These are phyloP conservation scores for Tiliqua scincoides DNA, from an alignment of 2,113 vertebrate genomes.

Conservation along the genomic window DNA sequence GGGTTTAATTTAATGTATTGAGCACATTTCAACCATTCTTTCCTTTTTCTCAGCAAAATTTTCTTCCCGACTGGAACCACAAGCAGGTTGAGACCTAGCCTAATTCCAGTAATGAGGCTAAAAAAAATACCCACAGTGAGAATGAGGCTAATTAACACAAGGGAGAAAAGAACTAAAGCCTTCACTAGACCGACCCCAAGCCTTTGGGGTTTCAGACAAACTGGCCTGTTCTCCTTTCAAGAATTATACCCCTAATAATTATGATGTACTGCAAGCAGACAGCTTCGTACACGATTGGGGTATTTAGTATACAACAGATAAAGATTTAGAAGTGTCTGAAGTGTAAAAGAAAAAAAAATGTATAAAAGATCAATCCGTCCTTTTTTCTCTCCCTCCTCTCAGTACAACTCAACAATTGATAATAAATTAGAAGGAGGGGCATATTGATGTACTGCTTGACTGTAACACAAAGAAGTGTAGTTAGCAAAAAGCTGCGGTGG, in stretches of 20 bases:
- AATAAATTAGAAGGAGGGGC: constrained; percentile 93
- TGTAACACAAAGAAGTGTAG: constrained; percentile 96
- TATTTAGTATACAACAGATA: constrained; percentile 59
- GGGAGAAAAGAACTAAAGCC: constrained; percentile 38
- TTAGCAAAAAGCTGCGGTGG: constrained; percentile 93
- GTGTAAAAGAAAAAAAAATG: constrained; percentile 19
- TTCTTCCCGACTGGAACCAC: constrained; percentile 37
- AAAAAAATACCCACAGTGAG: constrained; percentile 1
- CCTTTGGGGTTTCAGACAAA: constrained; percentile 57
- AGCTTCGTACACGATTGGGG: constrained; percentile 30
- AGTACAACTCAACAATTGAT: constrained; percentile 88
- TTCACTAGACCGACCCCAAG: constrained; percentile 25
- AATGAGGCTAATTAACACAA: constrained; percentile 30
- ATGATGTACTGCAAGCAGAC: constrained; percentile 49
- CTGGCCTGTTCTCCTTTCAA: constrained; percentile 27
- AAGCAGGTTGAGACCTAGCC: constrained; percentile 17
- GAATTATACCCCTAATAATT: constrained; percentile 58
- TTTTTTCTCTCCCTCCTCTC: constrained; percentile 70
- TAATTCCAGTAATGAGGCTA: constrained; percentile 20
- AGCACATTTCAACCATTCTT: constrained; percentile 40
- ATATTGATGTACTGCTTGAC: constrained; percentile 93
- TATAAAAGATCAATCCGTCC: constrained; percentile 81
- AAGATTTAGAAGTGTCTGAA: constrained; percentile 71
- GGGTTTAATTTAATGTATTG: constrained; percentile 39
- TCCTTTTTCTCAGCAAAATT: not conserved